Conservation (phyloP, 2,113 vertebrate species). For the Synodontis membranacea region DNA sequence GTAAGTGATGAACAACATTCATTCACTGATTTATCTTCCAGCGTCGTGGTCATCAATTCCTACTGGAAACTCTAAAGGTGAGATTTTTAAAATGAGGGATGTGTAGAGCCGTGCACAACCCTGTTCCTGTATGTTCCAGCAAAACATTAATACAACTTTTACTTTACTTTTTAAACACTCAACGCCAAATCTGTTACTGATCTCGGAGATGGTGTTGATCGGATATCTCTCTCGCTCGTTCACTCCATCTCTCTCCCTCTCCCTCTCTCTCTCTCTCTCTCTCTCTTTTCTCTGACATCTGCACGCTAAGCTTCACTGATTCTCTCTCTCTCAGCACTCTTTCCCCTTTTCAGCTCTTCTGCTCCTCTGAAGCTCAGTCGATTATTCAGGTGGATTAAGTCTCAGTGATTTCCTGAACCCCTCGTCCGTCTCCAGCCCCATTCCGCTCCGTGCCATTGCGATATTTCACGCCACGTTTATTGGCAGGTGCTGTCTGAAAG, state of each 20-base stretch:
- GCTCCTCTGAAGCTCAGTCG: conserved; percentile 5
- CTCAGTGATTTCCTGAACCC: not conserved
- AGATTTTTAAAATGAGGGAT: not conserved
- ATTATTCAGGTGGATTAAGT: conserved; percentile 16
- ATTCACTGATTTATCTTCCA: no score
- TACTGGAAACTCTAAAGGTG: not conserved
- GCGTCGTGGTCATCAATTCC: not conserved
- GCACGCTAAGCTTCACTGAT: not conserved
- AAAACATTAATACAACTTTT: not conserved
- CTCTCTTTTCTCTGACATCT: not conserved
- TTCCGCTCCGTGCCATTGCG: not conserved
- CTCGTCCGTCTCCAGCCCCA: not conserved
- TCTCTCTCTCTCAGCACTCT: not conserved
- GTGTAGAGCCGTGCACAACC: no score
- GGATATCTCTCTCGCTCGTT: not conserved
- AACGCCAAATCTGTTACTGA: not conserved
- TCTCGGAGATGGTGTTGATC: not conserved
- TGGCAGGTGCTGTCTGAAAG: conserved; percentile 18
- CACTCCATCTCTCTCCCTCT: not conserved
- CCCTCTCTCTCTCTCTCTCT: not conserved
- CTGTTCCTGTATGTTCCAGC: not conserved
- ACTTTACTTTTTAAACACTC: not conserved
- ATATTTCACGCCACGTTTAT: conserved; percentile 18
- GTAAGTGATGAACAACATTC: no score
- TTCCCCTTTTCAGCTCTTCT: not conserved